Evolutionary conservation across 2,113 vertebrate species (phyloP).

Genomic region (Taurulus bubalis): DNA sequence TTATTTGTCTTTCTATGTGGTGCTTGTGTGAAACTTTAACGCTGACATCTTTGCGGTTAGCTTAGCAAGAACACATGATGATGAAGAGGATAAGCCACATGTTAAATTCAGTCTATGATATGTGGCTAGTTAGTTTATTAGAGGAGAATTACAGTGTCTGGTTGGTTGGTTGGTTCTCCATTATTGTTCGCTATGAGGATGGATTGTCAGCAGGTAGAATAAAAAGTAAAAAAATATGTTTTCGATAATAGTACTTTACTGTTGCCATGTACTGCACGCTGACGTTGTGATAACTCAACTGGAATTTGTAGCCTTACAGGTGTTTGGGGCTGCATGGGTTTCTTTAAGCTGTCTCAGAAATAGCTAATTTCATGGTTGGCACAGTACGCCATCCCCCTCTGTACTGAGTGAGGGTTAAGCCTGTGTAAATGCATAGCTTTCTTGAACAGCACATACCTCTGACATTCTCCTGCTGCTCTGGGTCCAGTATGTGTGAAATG

Average conservation of each 20-base stretch:
- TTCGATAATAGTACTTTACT: background rate
- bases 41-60: background rate
- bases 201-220: background rate
- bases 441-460: constrained; percentile 53
- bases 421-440: constrained; percentile 71
- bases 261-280: constrained; percentile 2
- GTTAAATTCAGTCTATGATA: background rate
- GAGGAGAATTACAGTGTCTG: background rate
- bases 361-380: constrained; percentile 76
- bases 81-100: background rate
- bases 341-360: constrained; percentile 58
- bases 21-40: too few relatives aligned
- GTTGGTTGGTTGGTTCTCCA: background rate
- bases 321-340: constrained; percentile 39
- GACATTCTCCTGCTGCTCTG: constrained; percentile 51
- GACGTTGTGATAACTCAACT: constrained; percentile 17
- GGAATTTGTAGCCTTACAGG: constrained; percentile 43
- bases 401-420: constrained; percentile 45
- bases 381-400: constrained; percentile 56
- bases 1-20: too few relatives aligned
- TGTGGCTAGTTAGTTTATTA: background rate
- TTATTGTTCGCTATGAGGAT: background rate
- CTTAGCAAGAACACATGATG: background rate
- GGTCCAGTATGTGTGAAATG: constrained; percentile 74
- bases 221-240: background rate